These are phyloP conservation scores for Autographa gamma DNA, from an alignment of 2,888 invertebrate species.

Conservation along the genomic window DNA sequence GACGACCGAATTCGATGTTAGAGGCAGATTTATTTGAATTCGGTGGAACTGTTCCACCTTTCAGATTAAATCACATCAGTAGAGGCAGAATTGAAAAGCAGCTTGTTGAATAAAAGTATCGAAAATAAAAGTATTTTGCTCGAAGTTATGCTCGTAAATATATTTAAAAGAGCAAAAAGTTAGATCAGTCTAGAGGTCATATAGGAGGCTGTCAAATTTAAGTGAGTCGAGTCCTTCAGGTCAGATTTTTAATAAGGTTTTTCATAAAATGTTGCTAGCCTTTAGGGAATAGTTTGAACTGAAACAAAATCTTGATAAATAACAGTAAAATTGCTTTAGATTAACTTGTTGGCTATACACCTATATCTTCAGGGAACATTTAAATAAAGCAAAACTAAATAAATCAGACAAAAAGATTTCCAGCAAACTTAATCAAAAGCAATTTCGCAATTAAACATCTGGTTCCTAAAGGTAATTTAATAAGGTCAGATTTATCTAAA, in stretches of 20 bases:
- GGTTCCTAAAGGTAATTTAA: slow-evolving; percentile 10
- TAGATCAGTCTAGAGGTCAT: background rate
- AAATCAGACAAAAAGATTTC: background rate
- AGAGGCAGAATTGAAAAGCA: background rate
- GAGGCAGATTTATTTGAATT: slow-evolving; percentile 28
- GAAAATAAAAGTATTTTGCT: background rate
- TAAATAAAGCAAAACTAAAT: background rate
- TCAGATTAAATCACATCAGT: background rate
- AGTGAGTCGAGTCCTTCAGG: background rate
- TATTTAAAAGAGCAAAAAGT: background rate
- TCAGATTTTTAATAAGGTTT: background rate
- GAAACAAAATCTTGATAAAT: background rate
- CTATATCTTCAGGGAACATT: background rate
- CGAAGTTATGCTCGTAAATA: background rate
- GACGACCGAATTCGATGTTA: slow-evolving; percentile 27
- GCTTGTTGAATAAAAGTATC: background rate
- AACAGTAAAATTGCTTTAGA: background rate
- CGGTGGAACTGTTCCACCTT: background rate
- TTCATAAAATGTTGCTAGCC: background rate
- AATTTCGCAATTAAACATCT: background rate
- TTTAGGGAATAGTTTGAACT: slow-evolving; percentile 5
- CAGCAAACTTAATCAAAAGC: background rate
- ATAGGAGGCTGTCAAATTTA: background rate
- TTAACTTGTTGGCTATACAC: background rate
- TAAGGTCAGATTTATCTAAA: slow-evolving; percentile 17